phyloP scores from a whole-genome alignment of 2,797 vertebrate species.

The Lagodon rhomboides region DNA sequence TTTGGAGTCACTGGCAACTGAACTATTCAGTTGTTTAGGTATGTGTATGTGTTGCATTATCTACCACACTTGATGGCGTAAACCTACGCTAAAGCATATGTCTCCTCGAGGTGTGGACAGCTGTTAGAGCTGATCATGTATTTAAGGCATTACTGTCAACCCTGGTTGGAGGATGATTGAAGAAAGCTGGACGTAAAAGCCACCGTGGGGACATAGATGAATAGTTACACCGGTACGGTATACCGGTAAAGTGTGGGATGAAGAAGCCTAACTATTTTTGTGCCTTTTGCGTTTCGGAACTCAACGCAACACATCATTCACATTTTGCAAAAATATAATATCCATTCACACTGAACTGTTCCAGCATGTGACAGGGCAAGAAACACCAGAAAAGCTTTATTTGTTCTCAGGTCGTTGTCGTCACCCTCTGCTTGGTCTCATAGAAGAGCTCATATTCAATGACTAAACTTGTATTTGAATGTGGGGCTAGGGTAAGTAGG shows the following conservation, averaged over 20 bases:
- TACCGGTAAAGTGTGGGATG: background rate
- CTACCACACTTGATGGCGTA: background rate
- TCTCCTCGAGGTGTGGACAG: background rate
- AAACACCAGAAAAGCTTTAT: slow-evolving; percentile 30
- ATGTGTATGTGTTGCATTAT: too few species aligned
- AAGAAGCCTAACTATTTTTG: background rate
- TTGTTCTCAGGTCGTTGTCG: slow-evolving; percentile 45
- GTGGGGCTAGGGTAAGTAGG: background rate
- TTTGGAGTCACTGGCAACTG: too few species aligned
- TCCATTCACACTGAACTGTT: background rate
- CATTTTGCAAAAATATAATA: background rate
- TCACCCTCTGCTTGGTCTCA: slow-evolving; percentile 17
- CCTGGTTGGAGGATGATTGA: background rate
- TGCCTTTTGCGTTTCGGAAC: slow-evolving; percentile 8
- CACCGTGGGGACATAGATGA: background rate
- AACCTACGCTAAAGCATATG: background rate
- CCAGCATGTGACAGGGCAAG: slow-evolving; percentile 23
- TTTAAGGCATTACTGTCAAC: background rate
- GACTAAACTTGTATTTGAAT: slow-evolving; percentile 21
- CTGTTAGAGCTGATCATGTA: background rate
- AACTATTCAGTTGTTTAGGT: too few species aligned
- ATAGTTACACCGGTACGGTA: background rate
- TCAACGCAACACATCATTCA: background rate
- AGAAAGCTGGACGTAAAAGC: background rate
- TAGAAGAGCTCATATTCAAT: background rate